Evolutionary conservation across 2,888 invertebrate genomes (phyloP).

Genomic region (Scrobipalpa costella): DNA sequence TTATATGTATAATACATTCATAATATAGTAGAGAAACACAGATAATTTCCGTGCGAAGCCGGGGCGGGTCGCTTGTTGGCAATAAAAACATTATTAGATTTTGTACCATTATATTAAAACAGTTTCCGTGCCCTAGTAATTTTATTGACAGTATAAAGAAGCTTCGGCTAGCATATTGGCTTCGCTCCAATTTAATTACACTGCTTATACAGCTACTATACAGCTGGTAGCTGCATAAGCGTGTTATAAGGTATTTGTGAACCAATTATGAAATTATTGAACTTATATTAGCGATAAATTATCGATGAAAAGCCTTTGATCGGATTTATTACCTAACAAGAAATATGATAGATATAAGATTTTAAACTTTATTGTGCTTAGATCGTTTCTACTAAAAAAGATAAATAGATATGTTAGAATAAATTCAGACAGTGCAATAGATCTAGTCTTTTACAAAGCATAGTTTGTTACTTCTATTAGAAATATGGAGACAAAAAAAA

Average conservation of each 20-base stretch:
- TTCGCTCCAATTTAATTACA: conserved; percentile 6
- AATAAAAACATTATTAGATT: background rate
- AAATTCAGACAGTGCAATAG: too few relatives aligned
- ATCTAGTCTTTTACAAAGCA: too few relatives aligned
- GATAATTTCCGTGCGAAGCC: too few relatives aligned
- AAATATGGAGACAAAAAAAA: too few relatives aligned
- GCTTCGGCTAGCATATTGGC: conserved; percentile 2
- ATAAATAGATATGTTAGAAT: too few relatives aligned
- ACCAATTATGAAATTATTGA: conserved; percentile 4
- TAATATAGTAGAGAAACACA: too few relatives aligned
- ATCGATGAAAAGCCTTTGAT: background rate
- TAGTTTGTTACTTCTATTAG: too few relatives aligned
- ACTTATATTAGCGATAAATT: background rate
- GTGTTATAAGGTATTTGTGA: background rate
- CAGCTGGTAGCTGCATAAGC: background rate
- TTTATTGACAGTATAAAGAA: conserved; percentile 6
- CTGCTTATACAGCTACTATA: background rate
- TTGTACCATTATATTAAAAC: background rate
- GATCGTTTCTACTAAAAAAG: too few relatives aligned
- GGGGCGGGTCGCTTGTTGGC: too few relatives aligned
- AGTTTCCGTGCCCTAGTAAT: background rate
- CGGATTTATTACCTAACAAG: background rate
- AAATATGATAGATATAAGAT: background rate
- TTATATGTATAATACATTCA: too few relatives aligned
- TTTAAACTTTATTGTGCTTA: too few relatives aligned